Base-by-base conservation (phyloP, 2,797 vertebrate genomes). In the Microctenopoma lineatum region DNA sequence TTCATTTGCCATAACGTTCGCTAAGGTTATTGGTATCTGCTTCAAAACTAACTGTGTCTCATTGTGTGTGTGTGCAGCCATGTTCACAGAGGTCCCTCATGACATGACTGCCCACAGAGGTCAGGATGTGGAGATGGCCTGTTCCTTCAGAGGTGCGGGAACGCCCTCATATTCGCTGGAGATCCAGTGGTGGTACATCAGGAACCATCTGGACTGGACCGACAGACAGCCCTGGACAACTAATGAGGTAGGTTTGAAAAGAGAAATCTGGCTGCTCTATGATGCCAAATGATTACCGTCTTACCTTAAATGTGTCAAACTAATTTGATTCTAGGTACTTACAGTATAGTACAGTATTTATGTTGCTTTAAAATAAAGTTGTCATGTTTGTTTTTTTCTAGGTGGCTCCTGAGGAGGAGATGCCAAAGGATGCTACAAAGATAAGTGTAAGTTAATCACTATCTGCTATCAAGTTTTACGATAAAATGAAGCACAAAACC, bases 151-250 rank as follows among this genome's bases (percentile, higher is more conserved):
- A 0, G 97, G 97, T 60, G 95, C 95, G 0, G 95, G 96, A 54
- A 96, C 93, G 7, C 96, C 97, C 1, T 96, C 97, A 38, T 97
- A 97, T 76, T 97, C 96, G 0, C 92, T 99, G 29, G 97, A 98
- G 93, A 99, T 99, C 86, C 97, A 98, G 93, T 99, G 97, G 97
- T 99, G 97, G 97, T 98, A 98, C 59, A 94, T 97, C 82, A 94
- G 96, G 71, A 95, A 95, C 90, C 95, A 95, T 85, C 85, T 85
- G 57, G 96, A 97, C 87, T 96, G 96, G 96, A 94, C 92, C 0
- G 96, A 97, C 89, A 96, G 95, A 80, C 94, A 96, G 84, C 91
- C 94, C 0, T 97, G 96, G 96, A 93, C 91, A 65, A 94, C 95
- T 46, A 94, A 91, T 79, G 94, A 96, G 94, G 96, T 97, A 86